Percentiles rank a stretch among this genome's conserved stretches.
Evolutionary conservation across 2,113 vertebrate species (phyloP).

Genomic region (Petaurus breviceps): DNA sequence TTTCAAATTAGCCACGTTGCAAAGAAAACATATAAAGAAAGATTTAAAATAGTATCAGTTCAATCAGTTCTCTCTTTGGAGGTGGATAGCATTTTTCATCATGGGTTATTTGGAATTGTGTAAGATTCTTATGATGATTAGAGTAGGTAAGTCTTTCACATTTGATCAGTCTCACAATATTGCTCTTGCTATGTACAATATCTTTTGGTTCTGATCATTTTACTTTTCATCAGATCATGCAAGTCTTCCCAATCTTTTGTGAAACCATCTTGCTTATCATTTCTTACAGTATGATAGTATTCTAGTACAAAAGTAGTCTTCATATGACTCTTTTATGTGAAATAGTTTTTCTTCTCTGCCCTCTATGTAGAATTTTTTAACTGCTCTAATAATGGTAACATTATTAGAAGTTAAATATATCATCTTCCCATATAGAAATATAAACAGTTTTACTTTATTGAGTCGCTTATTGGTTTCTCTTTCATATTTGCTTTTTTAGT

Average conservation of each 20-base stretch:
- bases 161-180: neutral
- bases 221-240: neutral
- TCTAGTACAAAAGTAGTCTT: neutral
- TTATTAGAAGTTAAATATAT: neutral
- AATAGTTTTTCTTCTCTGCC: neutral
- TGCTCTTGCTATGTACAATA: neutral
- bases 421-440: neutral
- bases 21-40: neutral
- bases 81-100: neutral
- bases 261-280: neutral
- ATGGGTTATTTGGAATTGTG: neutral
- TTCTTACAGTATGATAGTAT: neutral
- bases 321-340: neutral
- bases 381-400: neutral
- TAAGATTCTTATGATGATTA: neutral
- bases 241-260: neutral
- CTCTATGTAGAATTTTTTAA: neutral
- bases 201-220: neutral
- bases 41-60: neutral
- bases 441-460: neutral
- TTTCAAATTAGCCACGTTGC: neutral
- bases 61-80: neutral
- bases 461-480: neutral
- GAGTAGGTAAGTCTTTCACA: neutral
- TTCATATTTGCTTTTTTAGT: neutral